Conservation (phyloP, 2,113 vertebrate species). For the Bambusicola thoracicus region DNA sequence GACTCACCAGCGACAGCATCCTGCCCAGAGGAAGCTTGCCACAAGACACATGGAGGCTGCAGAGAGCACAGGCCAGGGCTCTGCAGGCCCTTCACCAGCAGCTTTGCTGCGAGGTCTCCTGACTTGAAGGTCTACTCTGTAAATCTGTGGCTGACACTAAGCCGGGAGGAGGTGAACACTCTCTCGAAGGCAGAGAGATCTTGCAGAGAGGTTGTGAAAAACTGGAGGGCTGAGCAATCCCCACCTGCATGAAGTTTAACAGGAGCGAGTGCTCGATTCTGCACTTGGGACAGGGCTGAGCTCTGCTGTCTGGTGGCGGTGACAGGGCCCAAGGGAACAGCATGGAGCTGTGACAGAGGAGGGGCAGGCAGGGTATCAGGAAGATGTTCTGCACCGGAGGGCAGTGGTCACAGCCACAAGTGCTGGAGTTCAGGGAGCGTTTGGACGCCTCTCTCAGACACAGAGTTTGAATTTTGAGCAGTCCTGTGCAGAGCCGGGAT, state of each 20-base stretch:
- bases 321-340: neutral
- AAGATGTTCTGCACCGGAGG: neutral
- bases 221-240: neutral
- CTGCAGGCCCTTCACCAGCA: neutral
- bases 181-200: neutral
- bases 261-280: neutral
- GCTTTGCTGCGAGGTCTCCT: neutral
- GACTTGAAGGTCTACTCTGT: neutral
- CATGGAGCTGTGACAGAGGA: neutral
- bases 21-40: rapidly evolving
- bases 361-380: neutral
- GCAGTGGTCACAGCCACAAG: neutral
- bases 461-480: neutral
- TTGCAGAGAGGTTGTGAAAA: neutral
- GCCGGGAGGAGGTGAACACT: neutral
- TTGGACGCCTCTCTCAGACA: neutral
- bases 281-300: neutral
- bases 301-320: no score
- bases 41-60: rapidly evolving
- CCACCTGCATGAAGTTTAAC: neutral
- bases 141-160: neutral
- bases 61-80: rapidly evolving
- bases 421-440: no score
- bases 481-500: neutral
- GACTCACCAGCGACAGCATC: rapidly evolving